A percentile compares a stretch with the other conserved stretches of the same genome.
phyloP scores from a whole-genome alignment of 2,888 invertebrate genomes.

The Volucella zonaria region DNA sequence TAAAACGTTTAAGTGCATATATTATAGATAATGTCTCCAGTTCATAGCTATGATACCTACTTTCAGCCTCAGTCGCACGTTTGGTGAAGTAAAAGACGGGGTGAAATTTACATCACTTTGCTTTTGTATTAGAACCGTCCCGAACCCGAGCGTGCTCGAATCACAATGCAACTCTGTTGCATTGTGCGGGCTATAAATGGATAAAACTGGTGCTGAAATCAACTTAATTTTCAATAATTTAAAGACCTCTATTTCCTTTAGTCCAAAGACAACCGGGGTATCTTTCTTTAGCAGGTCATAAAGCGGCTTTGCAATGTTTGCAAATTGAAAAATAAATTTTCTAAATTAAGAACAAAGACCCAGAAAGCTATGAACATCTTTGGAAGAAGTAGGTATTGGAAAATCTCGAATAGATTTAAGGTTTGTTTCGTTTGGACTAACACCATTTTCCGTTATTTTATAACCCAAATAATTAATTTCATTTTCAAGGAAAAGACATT shows the following conservation, averaged over 20 bases:
- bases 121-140: no score
- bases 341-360: slow-evolving; percentile 68
- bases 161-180: slow-evolving; percentile 78
- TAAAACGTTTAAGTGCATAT: slow-evolving; percentile 46
- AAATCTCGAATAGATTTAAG: slow-evolving; percentile 45
- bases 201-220: slow-evolving; percentile 75
- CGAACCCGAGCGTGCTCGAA: slow-evolving; percentile 32
- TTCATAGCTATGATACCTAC: slow-evolving; percentile 73
- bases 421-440: slow-evolving; percentile 46
- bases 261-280: slow-evolving; percentile 37
- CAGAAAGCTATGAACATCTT: slow-evolving; percentile 73
- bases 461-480: slow-evolving; percentile 18
- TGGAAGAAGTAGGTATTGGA: slow-evolving; percentile 66
- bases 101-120: no score
- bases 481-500: no score
- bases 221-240: slow-evolving; percentile 60
- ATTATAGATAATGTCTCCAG: slow-evolving; percentile 49
- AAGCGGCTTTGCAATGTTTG: slow-evolving; percentile 76
- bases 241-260: slow-evolving; percentile 43
- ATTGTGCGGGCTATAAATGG: slow-evolving; percentile 75
- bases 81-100: slow-evolving; percentile 1
- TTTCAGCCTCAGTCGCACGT: slow-evolving; percentile 74
- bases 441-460: slow-evolving; percentile 32
- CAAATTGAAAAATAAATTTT: slow-evolving; percentile 76
- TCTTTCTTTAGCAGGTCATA: slow-evolving; percentile 74